phyloP scores from a whole-genome alignment of 2,888 invertebrate genomes.

The Noctuana brunneofusca region DNA sequence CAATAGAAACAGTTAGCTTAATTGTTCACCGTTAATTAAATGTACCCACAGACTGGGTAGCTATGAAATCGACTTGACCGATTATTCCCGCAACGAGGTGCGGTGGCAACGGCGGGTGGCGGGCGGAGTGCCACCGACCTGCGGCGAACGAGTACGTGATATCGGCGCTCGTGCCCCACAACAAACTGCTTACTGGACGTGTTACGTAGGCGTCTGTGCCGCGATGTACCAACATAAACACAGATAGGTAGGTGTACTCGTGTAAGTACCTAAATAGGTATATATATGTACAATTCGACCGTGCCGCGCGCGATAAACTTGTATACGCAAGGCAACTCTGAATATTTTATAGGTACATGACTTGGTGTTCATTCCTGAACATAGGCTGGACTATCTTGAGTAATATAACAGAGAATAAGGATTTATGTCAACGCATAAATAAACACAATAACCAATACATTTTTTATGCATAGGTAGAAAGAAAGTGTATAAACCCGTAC shows the following conservation, averaged over 20 bases:
- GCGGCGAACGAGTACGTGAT: constrained; percentile 74
- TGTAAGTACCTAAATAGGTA: constrained; percentile 38
- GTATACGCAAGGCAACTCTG: constrained; percentile 43
- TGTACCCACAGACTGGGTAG: constrained; percentile 39
- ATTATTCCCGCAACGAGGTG: constrained; percentile 77
- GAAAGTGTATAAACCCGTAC: not conserved
- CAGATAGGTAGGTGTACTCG: constrained; percentile 44
- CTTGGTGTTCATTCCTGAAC: constrained; percentile 34
- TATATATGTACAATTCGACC: constrained; percentile 40
- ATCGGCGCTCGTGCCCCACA: constrained; percentile 80
- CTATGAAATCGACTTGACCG: constrained; percentile 67
- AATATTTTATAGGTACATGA: constrained; percentile 42
- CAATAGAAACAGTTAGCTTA: constrained; percentile 10
- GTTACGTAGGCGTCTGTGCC: constrained; percentile 78
- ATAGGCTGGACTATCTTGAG: constrained; percentile 9
- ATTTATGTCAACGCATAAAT: constrained; percentile 4
- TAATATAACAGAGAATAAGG: not conserved
- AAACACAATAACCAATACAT: too few relatives aligned
- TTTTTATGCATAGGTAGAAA: too few relatives aligned
- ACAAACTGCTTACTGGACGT: constrained; percentile 82
- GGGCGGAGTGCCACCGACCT: constrained; percentile 65
- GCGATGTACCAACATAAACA: constrained; percentile 70
- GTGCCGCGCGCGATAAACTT: constrained; percentile 56
- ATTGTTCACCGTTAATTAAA: constrained; percentile 29
- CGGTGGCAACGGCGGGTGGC: constrained; percentile 69